A percentile compares a stretch with the other conserved stretches of the same genome.
phyloP scores from a whole-genome alignment of 2,888 invertebrate genomes.

The Lordiphosa fenestrarum region DNA sequence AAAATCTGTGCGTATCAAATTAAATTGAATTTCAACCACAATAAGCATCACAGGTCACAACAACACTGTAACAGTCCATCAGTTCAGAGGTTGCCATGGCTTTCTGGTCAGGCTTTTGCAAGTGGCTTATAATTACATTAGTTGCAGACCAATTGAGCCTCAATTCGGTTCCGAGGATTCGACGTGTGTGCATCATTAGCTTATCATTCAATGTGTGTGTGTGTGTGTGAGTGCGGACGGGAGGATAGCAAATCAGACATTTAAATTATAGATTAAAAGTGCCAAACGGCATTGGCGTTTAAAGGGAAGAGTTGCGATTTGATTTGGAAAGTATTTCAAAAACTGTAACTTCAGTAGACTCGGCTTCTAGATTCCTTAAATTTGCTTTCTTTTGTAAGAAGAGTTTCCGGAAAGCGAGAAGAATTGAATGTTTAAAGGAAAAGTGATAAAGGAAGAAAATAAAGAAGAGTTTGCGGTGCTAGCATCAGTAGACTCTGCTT shows the following conservation, averaged over 20 bases:
- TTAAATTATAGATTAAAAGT: neutral
- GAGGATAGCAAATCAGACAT: constrained; percentile 23
- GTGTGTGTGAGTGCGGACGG: neutral
- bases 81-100: constrained; percentile 36
- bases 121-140: constrained; percentile 66
- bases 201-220: constrained; percentile 42
- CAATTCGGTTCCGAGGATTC: constrained; percentile 34
- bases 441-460: too few species aligned
- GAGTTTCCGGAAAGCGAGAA: too few species aligned
- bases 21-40: constrained; percentile 66
- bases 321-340: too few species aligned
- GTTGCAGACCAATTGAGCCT: constrained; percentile 48
- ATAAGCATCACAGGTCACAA: constrained; percentile 44
- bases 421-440: too few species aligned
- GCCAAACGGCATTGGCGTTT: neutral
- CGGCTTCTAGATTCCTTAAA: too few species aligned
- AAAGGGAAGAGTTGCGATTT: too few species aligned
- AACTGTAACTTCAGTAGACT: too few species aligned
- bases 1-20: constrained; percentile 55
- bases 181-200: constrained; percentile 57
- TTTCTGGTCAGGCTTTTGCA: constrained; percentile 30
- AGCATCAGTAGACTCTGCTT: too few species aligned
- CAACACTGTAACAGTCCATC: constrained; percentile 9
- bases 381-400: too few species aligned
- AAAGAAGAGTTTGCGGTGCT: too few species aligned